Percentiles rank a stretch among this genome's conserved stretches.
These are phyloP conservation scores for Nixonia krombeini DNA, from an alignment of 1,140 invertebrate species.

Conservation along the genomic window DNA sequence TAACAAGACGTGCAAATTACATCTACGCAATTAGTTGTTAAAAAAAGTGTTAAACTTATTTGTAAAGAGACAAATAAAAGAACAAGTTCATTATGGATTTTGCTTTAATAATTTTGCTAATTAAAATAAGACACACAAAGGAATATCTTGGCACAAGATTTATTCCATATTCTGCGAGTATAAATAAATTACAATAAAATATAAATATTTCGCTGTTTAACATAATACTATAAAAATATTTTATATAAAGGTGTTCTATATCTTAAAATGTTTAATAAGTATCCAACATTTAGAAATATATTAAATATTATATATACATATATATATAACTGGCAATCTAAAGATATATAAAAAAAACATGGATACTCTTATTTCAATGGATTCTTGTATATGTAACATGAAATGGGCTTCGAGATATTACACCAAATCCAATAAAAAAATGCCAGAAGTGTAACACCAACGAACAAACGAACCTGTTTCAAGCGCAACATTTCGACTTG, in stretches of 20 bases:
- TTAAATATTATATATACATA: not conserved
- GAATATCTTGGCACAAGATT: constrained; percentile 15
- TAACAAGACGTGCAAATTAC: too few species aligned
- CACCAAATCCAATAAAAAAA: constrained; percentile 54
- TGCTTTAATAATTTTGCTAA: not conserved
- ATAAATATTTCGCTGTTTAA: constrained; percentile 18
- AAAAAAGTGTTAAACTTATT: too few species aligned
- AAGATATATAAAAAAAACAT: not conserved
- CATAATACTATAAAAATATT: constrained; percentile 13
- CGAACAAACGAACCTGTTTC: constrained; percentile 70
- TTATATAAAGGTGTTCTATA: too few species aligned
- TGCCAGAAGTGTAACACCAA: constrained; percentile 47
- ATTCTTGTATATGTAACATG: constrained; percentile 16
- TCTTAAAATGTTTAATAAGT: not conserved
- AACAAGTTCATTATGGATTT: too few species aligned
- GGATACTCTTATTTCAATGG: not conserved
- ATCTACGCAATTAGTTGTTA: too few species aligned
- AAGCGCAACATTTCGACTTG: constrained; percentile 58
- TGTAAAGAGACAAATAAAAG: too few species aligned
- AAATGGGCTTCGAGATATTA: constrained; percentile 31
- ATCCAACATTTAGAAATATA: not conserved
- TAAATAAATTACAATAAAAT: constrained; percentile 23
- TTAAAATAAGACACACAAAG: constrained; percentile 31
- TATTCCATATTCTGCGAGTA: constrained; percentile 20
- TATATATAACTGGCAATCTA: not conserved